Evolutionary conservation across 2,797 vertebrate genomes (phyloP), one percentile per base, ranked within the genome.

Genomic region (Spinus olivaceus): DNA sequence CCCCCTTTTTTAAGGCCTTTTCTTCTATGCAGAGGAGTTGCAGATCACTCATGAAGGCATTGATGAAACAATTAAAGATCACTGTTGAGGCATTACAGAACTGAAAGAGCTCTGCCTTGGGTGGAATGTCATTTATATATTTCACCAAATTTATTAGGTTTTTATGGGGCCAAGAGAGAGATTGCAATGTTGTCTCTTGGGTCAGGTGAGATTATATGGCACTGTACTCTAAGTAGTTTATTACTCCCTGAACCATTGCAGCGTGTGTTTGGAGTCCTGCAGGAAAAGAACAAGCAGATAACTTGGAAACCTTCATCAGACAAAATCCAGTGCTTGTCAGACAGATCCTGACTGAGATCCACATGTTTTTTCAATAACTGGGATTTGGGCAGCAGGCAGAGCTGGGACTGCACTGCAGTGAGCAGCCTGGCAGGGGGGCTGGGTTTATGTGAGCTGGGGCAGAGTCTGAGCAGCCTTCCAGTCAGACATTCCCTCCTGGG

Each of bases 101-200:
- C 10, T 72, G 25, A 39, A 63, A 24, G 70, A 64, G 66, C 37
- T 67, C 39, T 83, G 78, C 79, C 69, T 82, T 57, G 39, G 28
- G 41, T 78, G 42, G 59, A 81, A 53, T 81, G 73, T 83, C 61
- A 77, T 82, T 91, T 86, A 20, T 88, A 18, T 65, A 56, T 85
- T 88, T 85, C 81, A 59, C 41, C 44, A 60, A 59, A 94, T 93
- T 80, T 94, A 92, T 90, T 74, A 60, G n/a, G 14, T 90, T 96
- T 93, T 91, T 81, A 70, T 41, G 78, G 71, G 84, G 74, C 91
- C 49, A 21, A 56, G 44, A 94, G 83, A 60, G 80, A 83, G 53
- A 86, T 70, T 74, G 71, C 35, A 51, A 0, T 4, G 35, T 66
- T 79, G 63, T 83, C 91, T 95, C 86, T n/a, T 80, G 85, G 39